Evolutionary conservation across 2,888 invertebrate species (phyloP).

Genomic region (Polietes domitor): DNA sequence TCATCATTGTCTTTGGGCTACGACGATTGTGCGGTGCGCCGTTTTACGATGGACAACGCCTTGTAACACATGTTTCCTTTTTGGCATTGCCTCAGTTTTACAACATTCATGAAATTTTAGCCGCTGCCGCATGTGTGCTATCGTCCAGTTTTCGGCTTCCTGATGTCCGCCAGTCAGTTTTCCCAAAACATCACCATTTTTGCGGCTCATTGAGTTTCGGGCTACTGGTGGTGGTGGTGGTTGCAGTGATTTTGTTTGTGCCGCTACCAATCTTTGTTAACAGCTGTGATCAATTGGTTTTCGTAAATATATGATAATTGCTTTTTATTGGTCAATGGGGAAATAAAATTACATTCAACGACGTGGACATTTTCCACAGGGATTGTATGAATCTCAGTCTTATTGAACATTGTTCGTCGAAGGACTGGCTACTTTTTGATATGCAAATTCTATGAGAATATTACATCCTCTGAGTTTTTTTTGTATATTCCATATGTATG

Average conservation of each 20-base stretch:
- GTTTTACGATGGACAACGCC: conserved; percentile 47
- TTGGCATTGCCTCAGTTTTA: not conserved
- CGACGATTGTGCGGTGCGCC: not conserved
- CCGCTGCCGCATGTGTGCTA: not conserved
- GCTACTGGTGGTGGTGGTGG: conserved; percentile 44
- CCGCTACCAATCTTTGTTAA: conserved; percentile 19
- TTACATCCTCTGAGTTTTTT: too few species aligned
- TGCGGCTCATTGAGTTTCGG: conserved; percentile 57
- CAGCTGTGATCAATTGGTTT: conserved; percentile 64
- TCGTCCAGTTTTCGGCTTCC: not conserved
- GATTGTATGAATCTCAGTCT: not conserved
- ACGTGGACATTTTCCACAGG: not conserved
- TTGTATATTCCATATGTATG: too few species aligned
- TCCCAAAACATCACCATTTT: conserved; percentile 52
- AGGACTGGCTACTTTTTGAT: not conserved
- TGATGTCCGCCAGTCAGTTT: conserved; percentile 24
- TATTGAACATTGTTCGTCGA: not conserved
- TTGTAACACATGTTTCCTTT: conserved; percentile 54
- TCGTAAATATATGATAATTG: conserved; percentile 62
- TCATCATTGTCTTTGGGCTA: conserved; percentile 39
- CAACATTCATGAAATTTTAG: conserved; percentile 1
- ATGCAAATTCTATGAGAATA: too few species aligned
- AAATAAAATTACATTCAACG: not conserved
- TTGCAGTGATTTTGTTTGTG: not conserved
- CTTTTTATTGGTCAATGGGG: conserved; percentile 57